Conservation (phyloP, 2,888 invertebrate species). For the Glyphotaelius pellucidus region DNA sequence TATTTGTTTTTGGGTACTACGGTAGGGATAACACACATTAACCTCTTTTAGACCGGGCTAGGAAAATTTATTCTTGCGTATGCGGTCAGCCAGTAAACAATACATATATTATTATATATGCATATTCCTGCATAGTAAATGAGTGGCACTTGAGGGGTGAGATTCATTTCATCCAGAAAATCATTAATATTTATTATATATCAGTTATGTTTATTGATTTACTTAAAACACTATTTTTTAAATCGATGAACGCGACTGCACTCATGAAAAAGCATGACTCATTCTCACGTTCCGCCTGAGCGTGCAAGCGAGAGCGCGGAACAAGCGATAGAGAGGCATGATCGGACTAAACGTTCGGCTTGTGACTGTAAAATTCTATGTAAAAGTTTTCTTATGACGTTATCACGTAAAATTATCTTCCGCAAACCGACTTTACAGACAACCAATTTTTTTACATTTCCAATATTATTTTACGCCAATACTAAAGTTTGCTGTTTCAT, state of each 20-base stretch:
- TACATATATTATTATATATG: background rate
- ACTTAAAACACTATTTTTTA: background rate
- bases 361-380: too few species aligned
- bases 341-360: too few species aligned
- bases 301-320: too few species aligned
- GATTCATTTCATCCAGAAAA: background rate
- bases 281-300: too few species aligned
- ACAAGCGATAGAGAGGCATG: too few species aligned
- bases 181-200: background rate
- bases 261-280: too few species aligned
- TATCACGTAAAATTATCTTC: too few species aligned
- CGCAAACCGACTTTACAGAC: too few species aligned
- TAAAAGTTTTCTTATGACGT: too few species aligned
- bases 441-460: too few species aligned
- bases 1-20: background rate
- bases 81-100: background rate
- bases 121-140: background rate
- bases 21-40: background rate
- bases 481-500: background rate
- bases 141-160: background rate
- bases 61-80: background rate
- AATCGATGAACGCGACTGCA: too few species aligned
- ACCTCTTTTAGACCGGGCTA: background rate
- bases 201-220: background rate
- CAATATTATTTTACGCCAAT: background rate